Percentiles rank a stretch among this genome's conserved stretches.
Evolutionary conservation across 2,888 invertebrate species (phyloP).

Genomic region (Eupeodes luniger): DNA sequence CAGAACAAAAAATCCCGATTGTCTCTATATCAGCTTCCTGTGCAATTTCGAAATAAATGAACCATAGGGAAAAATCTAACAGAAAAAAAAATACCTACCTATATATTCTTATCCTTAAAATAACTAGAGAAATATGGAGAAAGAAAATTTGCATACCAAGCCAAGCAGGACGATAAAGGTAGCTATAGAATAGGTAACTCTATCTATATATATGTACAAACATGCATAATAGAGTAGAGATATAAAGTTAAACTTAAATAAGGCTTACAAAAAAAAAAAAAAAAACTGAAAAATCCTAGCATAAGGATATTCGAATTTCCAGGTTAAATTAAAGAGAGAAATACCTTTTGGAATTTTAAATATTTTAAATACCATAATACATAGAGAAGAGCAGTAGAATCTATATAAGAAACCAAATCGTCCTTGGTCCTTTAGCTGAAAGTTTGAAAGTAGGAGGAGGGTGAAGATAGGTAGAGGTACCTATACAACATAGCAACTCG

Average conservation of each 20-base stretch:
- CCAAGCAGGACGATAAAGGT: slow-evolving; percentile 34
- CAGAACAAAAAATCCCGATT: slow-evolving; percentile 13
- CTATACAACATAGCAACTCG: slow-evolving; percentile 24
- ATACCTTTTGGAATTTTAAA: slow-evolving; percentile 69
- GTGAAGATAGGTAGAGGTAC: too few species aligned
- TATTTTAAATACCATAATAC: slow-evolving; percentile 45
- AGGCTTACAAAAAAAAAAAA: slow-evolving; percentile 25
- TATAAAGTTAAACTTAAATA: slow-evolving; percentile 57
- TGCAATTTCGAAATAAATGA: slow-evolving; percentile 45
- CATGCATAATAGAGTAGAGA: not conserved
- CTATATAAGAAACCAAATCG: too few species aligned
- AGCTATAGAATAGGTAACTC: not conserved
- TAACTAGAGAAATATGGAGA: slow-evolving; percentile 39
- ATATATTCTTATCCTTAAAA: slow-evolving; percentile 70
- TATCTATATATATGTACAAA: not conserved
- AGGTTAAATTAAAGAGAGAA: slow-evolving; percentile 53
- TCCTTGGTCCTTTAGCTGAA: too few species aligned
- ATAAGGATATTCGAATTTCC: slow-evolving; percentile 38
- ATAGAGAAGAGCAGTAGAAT: too few species aligned
- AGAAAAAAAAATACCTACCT: slow-evolving; percentile 26
- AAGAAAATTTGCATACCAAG: slow-evolving; percentile 68
- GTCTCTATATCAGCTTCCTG: slow-evolving; percentile 39
- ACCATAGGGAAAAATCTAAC: slow-evolving; percentile 30
- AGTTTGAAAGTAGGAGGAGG: too few species aligned
- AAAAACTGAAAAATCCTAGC: not conserved